These are phyloP conservation scores for Ectemnius continuus DNA, from an alignment of 2,888 invertebrate species.

Conservation along the genomic window DNA sequence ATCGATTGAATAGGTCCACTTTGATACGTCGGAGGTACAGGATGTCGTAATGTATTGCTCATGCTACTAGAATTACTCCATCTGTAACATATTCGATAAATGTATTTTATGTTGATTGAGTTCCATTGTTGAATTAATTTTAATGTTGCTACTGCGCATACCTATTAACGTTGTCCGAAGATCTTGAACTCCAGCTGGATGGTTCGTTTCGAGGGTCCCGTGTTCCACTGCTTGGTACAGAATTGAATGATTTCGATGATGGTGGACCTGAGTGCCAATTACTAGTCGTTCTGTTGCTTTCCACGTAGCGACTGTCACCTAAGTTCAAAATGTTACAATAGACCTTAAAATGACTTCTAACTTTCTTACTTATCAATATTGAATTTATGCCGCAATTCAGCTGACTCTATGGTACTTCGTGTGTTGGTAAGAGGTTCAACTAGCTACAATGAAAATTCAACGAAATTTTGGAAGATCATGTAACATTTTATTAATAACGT, in stretches of 20 bases:
- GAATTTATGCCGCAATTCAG: no score
- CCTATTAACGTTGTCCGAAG: conserved; percentile 75
- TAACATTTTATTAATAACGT: conserved; percentile 61
- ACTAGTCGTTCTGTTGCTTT: conserved; percentile 72
- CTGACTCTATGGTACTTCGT: conserved; percentile 6
- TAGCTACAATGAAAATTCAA: conserved; percentile 69
- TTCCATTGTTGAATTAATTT: neutral
- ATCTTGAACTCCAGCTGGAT: conserved; percentile 74
- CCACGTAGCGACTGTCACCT: conserved; percentile 76
- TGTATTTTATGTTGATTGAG: neutral
- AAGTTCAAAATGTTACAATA: conserved; percentile 12
- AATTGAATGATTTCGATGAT: conserved; percentile 74
- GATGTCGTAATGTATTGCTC: conserved; percentile 73
- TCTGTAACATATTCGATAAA: conserved; percentile 45
- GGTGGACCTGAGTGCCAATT: conserved; percentile 76
- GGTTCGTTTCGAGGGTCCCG: conserved; percentile 74
- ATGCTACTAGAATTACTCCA: conserved; percentile 76
- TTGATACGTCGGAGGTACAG: conserved; percentile 74
- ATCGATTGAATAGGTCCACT: conserved; percentile 74
- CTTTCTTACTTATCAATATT: no score
- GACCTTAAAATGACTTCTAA: no score
- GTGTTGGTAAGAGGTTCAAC: conserved; percentile 57
- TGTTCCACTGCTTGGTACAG: conserved; percentile 70
- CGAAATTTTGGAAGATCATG: conserved; percentile 45
- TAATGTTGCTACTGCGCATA: conserved; percentile 34